Conservation (phyloP, 2,888 invertebrate genomes). For the Hypomecis atomaria region DNA sequence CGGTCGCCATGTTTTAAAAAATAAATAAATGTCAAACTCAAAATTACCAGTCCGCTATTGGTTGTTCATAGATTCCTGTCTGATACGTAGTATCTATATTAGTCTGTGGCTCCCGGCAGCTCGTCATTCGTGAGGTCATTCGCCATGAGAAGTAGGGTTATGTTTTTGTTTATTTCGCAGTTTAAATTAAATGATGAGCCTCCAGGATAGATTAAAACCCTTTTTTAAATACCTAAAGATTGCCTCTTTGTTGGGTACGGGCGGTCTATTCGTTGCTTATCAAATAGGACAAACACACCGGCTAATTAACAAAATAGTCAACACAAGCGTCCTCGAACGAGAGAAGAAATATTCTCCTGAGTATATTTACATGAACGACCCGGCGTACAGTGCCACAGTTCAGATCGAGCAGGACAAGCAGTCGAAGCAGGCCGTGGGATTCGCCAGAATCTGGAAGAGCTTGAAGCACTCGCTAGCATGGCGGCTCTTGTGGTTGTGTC, state of each 20-base stretch:
- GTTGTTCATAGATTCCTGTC: no score
- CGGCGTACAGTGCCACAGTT: constrained; percentile 61
- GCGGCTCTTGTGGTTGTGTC: constrained; percentile 87
- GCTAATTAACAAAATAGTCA: constrained; percentile 64
- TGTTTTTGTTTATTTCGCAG: constrained; percentile 23
- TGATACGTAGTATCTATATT: no score
- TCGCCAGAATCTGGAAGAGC: constrained; percentile 84
- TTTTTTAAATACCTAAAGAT: constrained; percentile 62
- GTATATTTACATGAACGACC: constrained; percentile 80
- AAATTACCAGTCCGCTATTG: no score
- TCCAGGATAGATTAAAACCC: constrained; percentile 64
- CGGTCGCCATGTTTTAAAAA: no score
- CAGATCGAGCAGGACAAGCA: constrained; percentile 62
- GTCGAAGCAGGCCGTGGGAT: constrained; percentile 60
- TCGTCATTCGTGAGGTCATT: no score
- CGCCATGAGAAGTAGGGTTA: constrained; percentile 19
- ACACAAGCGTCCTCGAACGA: constrained; percentile 67
- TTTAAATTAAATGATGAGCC: constrained; percentile 51
- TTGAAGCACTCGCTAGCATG: constrained; percentile 87
- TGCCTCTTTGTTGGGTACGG: constrained; percentile 55
- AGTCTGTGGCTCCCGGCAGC: no score
- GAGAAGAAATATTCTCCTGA: constrained; percentile 74
- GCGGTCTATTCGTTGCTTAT: constrained; percentile 61
- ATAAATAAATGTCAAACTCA: no score
- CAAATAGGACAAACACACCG: constrained; percentile 63